Evolutionary conservation across 2,797 vertebrate genomes (phyloP), one percentile per base, ranked within the genome.

Genomic region (Darevskia nairensis): DNA sequence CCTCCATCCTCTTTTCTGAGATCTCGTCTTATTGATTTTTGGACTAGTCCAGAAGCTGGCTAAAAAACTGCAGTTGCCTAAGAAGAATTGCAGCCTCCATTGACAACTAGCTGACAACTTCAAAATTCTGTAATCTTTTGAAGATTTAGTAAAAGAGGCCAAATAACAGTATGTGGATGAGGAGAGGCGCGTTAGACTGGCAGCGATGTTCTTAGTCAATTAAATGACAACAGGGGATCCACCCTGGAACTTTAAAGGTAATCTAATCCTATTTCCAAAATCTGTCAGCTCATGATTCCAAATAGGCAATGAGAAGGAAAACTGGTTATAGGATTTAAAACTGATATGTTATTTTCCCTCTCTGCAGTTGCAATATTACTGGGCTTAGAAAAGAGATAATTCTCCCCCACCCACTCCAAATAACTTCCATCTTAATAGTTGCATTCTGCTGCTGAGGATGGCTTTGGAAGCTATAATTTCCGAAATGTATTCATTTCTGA

Each of bases 371-470:
- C 11, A 88, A 68, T 89, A 81, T 82, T 80, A 66, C 50, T 86
- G 29, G 80, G 78, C 19, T 91, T 93, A 80, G 78, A 6, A 90
- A 55, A 68, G 89, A 91, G 90, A 87, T 46, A 83, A 79, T 85
- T 89, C 64, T n/a, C 23, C 6, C n/a, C n/a, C 39, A n/a, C 21
- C 25, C 23, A n/a, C 39, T 6, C 77, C 23, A 90, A 80, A 76
- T 35, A 88, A 1, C 87, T 89, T 80, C 86, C 17, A 69, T 86
- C 86, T 88, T 39, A 27, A n/a, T 78, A 41, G 77, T 75, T 85
- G 84, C 69, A 89, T 44, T 86, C 88, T 90, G 72, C 21, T 85
- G 69, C 66, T 85, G 27, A 75, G 82, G 32, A 5, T 88, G 72
- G 4, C 61, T 82, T 69, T 90, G 9, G 59, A 77, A 83, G 4